Evolutionary conservation across 2,888 invertebrate species (phyloP), one percentile per base, ranked within the genome.

Genomic region (Acanthosepion pharaonis): DNA sequence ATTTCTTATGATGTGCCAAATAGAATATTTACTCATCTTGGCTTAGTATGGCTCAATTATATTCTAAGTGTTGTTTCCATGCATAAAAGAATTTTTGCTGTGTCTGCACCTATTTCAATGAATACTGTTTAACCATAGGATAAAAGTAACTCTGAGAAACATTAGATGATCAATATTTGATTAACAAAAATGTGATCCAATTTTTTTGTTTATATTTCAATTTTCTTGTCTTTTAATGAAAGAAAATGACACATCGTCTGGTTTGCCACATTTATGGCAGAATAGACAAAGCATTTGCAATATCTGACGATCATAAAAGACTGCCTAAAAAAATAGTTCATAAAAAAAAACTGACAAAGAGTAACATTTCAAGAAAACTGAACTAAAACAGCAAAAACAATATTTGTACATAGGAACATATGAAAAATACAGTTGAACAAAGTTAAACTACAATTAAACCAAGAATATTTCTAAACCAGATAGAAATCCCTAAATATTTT

Each of bases 381-480:
- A 78, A 78, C n/a, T n/a, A 59, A 42, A 59, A 6, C 23, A 59
- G n/a, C 11, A 78, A 15, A 78, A 78, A 78, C n/a, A 78, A 78
- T 78, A 78, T 78, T 78, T 33, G 78, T 78, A 78, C 78, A 78
- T 78, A n/a, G 78, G 78, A 78, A 78, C 59, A 78, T n/a, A 78
- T 78, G 3, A 78, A n/a, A 78, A 78, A 78, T 78, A 78, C 78
- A 78, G n/a, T 78, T 78, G n/a, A n/a, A 78, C 78, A n/a, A 78
- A 78, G n/a, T 78, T 78, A 78, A 78, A 78, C n/a, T n/a, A 78
- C 78, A 78, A 11, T 78, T n/a, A 78, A 78, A 78, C 78, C 78
- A 78, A 78, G n/a, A 33, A 78, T 78, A 78, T n/a, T 11, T 11
- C n/a, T 78, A n/a, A 78, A 78, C 78, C 78, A 78, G 78, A 78